Conservation (phyloP, 1,140 invertebrate genomes). For the Ostrea edulis region DNA sequence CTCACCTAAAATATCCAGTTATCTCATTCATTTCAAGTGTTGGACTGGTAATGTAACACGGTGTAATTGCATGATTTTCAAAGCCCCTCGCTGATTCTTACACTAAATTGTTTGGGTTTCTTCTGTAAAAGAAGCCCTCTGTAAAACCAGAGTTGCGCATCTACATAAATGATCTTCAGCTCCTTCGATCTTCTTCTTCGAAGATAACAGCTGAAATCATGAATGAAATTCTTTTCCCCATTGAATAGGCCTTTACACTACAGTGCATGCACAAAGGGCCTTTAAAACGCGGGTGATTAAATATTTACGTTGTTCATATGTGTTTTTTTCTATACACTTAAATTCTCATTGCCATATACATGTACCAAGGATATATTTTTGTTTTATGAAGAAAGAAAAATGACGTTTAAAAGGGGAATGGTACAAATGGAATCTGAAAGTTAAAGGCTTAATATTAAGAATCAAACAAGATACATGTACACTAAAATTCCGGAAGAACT, state of each 20-base stretch:
- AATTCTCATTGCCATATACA: background rate
- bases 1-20: background rate
- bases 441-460: no score
- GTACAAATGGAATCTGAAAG: no score
- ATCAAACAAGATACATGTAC: no score
- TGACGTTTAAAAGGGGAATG: background rate
- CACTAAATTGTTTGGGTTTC: background rate
- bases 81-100: background rate
- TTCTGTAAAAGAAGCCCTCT: background rate
- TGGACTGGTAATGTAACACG: background rate
- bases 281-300: background rate
- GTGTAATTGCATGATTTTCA: background rate
- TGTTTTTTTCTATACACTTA: no score
- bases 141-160: background rate
- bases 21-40: background rate
- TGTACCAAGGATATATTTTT: background rate
- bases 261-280: background rate
- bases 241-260: background rate
- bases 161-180: background rate
- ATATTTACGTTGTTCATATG: background rate
- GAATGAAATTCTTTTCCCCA: conserved; percentile 8
- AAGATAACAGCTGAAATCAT: conserved; percentile 1
- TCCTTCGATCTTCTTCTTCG: background rate
- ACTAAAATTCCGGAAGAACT: no score
- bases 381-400: background rate